A percentile compares a stretch with the other conserved stretches of the same genome.
Conservation (phyloP, 2,113 vertebrate species). For the Pteropus alecto region DNA sequence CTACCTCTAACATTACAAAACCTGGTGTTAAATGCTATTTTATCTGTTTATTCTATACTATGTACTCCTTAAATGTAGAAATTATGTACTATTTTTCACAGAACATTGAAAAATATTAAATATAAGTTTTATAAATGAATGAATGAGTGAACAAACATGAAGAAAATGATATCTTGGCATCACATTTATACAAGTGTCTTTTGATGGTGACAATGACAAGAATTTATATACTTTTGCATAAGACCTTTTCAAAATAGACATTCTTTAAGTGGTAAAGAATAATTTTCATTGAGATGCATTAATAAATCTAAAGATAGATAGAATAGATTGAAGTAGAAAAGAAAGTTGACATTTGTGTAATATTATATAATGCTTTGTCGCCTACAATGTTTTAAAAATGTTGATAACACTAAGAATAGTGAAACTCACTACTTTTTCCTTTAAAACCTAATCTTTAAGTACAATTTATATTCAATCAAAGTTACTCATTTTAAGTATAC, state of each 20-base stretch:
- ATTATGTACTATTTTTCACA: slow-evolving; percentile 14
- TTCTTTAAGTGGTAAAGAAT: slow-evolving; percentile 15
- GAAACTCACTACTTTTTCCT: neutral
- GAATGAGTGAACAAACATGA: slow-evolving; percentile 28
- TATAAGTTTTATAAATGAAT: slow-evolving; percentile 6
- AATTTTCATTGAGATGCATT: slow-evolving; percentile 24
- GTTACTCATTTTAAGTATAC: neutral
- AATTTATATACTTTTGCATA: slow-evolving; percentile 13
- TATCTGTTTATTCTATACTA: neutral
- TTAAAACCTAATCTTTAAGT: slow-evolving; percentile 19
- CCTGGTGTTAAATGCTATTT: neutral
- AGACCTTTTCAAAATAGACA: slow-evolving; percentile 8
- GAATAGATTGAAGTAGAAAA: neutral
- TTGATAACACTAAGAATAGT: neutral
- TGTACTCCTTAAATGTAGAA: slow-evolving; percentile 25
- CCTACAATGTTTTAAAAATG: slow-evolving; percentile 13
- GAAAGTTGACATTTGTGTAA: slow-evolving; percentile 1
- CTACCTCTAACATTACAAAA: slow-evolving; percentile 15
- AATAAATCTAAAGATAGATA: slow-evolving; percentile 32
- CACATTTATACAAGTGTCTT: slow-evolving; percentile 26
- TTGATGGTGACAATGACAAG: neutral
- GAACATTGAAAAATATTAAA: slow-evolving; percentile 25
- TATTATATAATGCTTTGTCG: slow-evolving; percentile 11
- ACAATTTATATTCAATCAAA: slow-evolving; percentile 2
- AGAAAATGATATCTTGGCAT: neutral